These are phyloP conservation scores for Drosophila pegasa DNA, from an alignment of 2,888 invertebrate species.

Conservation along the genomic window DNA sequence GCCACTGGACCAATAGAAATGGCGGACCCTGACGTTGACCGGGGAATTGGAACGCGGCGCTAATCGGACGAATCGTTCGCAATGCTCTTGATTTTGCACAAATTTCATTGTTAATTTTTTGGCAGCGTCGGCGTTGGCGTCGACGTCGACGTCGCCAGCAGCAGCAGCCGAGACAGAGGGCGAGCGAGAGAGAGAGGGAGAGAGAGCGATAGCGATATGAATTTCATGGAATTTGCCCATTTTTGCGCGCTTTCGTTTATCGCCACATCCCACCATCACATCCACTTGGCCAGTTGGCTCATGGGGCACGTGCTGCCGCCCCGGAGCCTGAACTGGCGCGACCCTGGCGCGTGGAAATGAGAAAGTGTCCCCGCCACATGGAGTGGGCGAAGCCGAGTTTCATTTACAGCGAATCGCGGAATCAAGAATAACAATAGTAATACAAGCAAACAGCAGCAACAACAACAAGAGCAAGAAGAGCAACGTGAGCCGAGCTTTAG, in stretches of 20 bases:
- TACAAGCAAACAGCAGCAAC: constrained; percentile 8
- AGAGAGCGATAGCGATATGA: constrained; percentile 32
- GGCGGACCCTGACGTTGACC: constrained; percentile 52
- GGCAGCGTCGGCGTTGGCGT: constrained; percentile 5
- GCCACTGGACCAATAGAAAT: constrained; percentile 1
- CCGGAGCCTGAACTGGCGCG: constrained; percentile 21
- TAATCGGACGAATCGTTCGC: constrained; percentile 22
- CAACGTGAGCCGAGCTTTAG: constrained; percentile 31
- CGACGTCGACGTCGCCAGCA: neutral
- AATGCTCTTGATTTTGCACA: constrained; percentile 19
- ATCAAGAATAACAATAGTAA: constrained; percentile 10
- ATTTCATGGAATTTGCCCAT: constrained; percentile 61
- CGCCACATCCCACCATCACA: constrained; percentile 40
- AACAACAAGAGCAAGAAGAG: constrained; percentile 12
- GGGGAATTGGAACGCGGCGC: constrained; percentile 26
- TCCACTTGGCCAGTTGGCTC: constrained; percentile 21
- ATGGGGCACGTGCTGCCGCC: constrained; percentile 48
- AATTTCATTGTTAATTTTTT: constrained; percentile 29
- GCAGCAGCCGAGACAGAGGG: neutral
- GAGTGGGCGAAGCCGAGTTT: constrained; percentile 21
- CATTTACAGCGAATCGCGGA: constrained; percentile 47
- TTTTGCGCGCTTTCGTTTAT: constrained; percentile 38
- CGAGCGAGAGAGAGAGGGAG: neutral
- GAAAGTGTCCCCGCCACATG: constrained; percentile 53
- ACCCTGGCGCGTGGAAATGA: constrained; percentile 31